Conservation (phyloP, 64 coral and sea anemone species). For the Montipora cactus region DNA sequence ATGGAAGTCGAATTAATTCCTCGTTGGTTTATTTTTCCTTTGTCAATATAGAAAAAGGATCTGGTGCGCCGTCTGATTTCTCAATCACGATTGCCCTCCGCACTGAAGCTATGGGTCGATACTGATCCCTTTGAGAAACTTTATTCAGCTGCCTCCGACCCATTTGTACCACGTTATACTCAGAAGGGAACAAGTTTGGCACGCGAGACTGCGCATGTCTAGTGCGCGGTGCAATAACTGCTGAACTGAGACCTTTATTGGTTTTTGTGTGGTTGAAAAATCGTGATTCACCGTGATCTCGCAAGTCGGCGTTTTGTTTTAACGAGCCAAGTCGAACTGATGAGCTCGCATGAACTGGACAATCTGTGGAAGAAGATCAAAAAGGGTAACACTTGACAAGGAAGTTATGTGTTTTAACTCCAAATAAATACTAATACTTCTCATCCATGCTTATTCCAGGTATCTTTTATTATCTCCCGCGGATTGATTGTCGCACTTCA, state of each 20-base stretch:
- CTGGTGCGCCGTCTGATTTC: background rate
- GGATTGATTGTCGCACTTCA: no score
- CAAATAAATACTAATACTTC: no score
- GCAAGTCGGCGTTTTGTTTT: background rate
- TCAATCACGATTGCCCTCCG: conserved; percentile 30
- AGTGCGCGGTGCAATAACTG: background rate
- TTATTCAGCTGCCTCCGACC: background rate
- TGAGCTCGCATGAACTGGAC: background rate
- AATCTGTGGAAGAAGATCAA: background rate
- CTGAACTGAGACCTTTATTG: background rate
- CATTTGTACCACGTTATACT: background rate
- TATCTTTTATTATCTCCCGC: no score
- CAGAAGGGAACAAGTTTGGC: background rate
- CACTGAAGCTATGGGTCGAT: background rate
- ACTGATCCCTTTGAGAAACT: background rate
- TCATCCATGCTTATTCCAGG: no score
- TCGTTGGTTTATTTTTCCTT: background rate
- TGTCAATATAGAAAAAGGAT: conserved; percentile 24
- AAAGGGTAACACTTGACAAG: background rate
- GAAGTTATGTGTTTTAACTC: no score
- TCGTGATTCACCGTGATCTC: background rate
- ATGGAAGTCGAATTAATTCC: no score
- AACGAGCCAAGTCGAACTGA: background rate
- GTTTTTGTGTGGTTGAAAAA: background rate
- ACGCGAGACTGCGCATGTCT: background rate